phyloP scores from a whole-genome alignment of 1,140 invertebrate species.

The Contarinia nasturtii region DNA sequence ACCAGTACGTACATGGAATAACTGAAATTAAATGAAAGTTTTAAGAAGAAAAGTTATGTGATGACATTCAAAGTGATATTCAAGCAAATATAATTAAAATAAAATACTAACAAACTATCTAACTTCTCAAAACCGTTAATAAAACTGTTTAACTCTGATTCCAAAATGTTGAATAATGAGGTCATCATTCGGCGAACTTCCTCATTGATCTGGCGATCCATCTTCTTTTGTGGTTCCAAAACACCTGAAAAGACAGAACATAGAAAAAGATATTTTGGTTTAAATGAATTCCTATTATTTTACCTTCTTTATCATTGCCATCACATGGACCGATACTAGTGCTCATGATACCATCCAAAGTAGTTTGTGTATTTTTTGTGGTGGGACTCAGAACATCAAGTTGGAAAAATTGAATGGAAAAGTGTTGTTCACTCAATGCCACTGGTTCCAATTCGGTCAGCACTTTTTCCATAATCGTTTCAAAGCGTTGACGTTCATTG shows the following conservation, averaged over 20 bases:
- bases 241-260: too few species aligned
- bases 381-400: constrained; percentile 42
- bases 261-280: too few species aligned
- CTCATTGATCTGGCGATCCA: constrained; percentile 51
- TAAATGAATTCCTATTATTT: background rate
- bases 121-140: constrained; percentile 69
- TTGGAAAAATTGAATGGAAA: constrained; percentile 87
- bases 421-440: constrained; percentile 87
- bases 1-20: constrained; percentile 86
- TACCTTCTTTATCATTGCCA: background rate
- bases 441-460: constrained; percentile 77
- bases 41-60: background rate
- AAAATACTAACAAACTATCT: constrained; percentile 60
- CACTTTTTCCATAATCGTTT: constrained; percentile 29
- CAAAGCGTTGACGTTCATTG: constrained; percentile 21
- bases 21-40: constrained; percentile 30
- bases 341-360: constrained; percentile 20
- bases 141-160: constrained; percentile 68
- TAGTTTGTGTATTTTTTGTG: constrained; percentile 33
- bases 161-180: constrained; percentile 68
- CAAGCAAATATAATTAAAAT: too few species aligned
- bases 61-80: too few species aligned
- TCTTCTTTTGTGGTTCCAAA: constrained; percentile 32
- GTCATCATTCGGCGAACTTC: constrained; percentile 71
- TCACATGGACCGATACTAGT: background rate